Conservation (phyloP, 2,797 vertebrate species). For the Uromys caudimaculatus region DNA sequence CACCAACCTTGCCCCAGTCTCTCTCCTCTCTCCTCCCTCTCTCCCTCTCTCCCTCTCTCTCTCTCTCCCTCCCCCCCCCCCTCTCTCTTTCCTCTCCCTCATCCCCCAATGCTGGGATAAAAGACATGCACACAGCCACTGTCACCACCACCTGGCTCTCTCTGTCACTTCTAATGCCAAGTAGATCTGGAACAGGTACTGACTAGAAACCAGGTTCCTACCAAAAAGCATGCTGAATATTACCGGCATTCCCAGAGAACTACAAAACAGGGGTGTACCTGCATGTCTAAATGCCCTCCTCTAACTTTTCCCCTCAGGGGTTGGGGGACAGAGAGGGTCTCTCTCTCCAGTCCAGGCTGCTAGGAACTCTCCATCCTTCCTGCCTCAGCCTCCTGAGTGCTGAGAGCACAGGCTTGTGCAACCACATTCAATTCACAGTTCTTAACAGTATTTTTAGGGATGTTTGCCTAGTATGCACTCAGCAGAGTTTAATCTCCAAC, state of each 20-base stretch:
- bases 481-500: neutral
- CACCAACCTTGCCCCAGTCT: neutral
- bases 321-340: neutral
- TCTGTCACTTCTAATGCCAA: neutral
- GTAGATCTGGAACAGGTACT: neutral
- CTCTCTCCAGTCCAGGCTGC: too few relatives aligned
- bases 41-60: too few relatives aligned
- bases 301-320: neutral
- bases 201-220: neutral
- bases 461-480: neutral
- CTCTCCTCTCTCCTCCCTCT: too few relatives aligned
- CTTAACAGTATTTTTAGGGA: neutral
- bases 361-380: neutral
- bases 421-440: neutral
- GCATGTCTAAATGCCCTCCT: neutral
- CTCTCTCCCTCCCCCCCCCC: too few relatives aligned
- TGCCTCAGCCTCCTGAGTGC: neutral
- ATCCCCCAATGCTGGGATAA: too few relatives aligned
- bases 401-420: neutral
- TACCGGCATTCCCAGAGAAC: neutral
- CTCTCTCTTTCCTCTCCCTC: too few relatives aligned
- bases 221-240: neutral
- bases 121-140: neutral
- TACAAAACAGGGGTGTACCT: neutral
- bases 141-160: neutral